Evolutionary conservation across 2,113 vertebrate species (phyloP).

Genomic region (Eira barbara): DNA sequence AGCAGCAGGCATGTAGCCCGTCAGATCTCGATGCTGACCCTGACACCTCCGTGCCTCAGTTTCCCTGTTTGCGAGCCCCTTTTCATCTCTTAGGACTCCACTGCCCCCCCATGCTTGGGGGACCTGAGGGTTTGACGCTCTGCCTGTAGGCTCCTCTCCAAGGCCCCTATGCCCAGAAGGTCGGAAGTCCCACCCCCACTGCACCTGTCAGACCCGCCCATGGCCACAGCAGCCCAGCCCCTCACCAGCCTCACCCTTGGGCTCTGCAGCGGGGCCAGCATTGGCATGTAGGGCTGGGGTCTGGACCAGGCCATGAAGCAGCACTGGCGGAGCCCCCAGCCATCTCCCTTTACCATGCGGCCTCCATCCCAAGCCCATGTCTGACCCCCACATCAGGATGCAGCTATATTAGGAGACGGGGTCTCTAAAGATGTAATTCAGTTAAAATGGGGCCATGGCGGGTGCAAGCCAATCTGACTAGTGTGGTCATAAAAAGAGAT

Average conservation of each 20-base stretch:
- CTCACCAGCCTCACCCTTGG: fast-evolving
- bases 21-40: neutral
- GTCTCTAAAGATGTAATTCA: neutral
- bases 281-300: neutral
- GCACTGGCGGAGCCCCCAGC: neutral
- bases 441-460: neutral
- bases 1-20: neutral
- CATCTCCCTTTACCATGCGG: fast-evolving
- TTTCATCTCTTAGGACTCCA: neutral
- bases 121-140: neutral
- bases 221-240: neutral
- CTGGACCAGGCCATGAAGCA: neutral
- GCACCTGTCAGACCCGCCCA: neutral
- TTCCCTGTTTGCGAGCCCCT: neutral
- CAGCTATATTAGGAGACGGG: neutral
- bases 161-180: neutral
- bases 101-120: neutral
- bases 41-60: neutral
- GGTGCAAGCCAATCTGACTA: neutral
- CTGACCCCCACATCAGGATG: neutral
- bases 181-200: neutral
- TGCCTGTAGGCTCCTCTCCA: neutral
- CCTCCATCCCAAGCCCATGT: neutral
- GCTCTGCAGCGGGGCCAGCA: neutral
- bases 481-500: neutral